These are phyloP conservation scores for Halocynthia roretzi DNA, from an alignment of 23 tunicate species.

Conservation along the genomic window DNA sequence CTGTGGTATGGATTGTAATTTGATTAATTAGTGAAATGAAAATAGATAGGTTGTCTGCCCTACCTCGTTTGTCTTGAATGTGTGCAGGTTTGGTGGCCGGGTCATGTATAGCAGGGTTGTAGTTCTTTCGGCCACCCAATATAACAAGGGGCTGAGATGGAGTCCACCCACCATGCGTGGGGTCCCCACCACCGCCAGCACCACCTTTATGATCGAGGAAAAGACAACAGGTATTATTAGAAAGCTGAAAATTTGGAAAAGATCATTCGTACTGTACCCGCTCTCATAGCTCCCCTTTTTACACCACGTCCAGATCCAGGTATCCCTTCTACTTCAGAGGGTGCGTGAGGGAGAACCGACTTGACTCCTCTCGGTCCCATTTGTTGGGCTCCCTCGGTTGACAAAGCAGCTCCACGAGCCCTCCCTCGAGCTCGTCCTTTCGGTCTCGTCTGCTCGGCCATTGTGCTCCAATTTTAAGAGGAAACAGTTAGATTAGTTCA, in stretches of 20 bases:
- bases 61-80: slow-evolving; percentile 59
- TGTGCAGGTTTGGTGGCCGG: slow-evolving; percentile 71
- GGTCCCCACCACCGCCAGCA: too few species aligned
- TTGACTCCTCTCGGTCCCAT: slow-evolving; percentile 3
- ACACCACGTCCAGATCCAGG: slow-evolving; percentile 5
- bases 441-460: slow-evolving; percentile 11
- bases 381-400: background rate
- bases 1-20: background rate
- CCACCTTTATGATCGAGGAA: too few species aligned
- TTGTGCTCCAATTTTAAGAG: background rate
- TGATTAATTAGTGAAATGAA: too few species aligned
- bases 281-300: slow-evolving; percentile 5
- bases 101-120: slow-evolving; percentile 72
- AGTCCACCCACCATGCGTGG: too few species aligned
- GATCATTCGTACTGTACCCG: background rate
- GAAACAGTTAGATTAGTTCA: too few species aligned
- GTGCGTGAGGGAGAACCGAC: background rate
- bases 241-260: too few species aligned
- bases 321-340: slow-evolving; percentile 5
- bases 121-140: slow-evolving; percentile 41
- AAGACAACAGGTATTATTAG: too few species aligned
- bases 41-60: background rate
- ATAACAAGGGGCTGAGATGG: background rate
- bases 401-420: background rate
- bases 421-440: slow-evolving; percentile 10